Conservation (phyloP, 30 jellyfish, hydroid and myxozoan genomes). For the Pseudorhiza aurosa region DNA sequence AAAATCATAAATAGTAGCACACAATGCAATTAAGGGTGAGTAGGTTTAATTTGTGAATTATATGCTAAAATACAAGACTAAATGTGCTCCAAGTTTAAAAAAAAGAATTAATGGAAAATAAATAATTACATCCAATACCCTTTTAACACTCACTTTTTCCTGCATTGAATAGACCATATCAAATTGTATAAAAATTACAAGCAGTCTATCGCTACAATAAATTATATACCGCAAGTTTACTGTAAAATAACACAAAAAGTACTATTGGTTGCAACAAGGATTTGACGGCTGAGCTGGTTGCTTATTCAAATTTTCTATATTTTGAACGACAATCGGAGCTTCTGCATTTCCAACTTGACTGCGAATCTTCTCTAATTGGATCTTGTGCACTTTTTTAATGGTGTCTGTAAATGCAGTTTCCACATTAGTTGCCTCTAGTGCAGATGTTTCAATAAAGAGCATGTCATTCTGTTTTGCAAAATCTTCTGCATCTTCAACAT, state of each 20-base stretch:
- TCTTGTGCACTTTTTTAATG: slow-evolving; percentile 85
- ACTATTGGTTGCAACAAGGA: slow-evolving; percentile 32
- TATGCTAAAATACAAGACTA: too few species aligned
- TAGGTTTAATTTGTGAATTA: too few species aligned
- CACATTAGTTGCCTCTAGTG: slow-evolving; percentile 95
- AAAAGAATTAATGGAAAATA: too few species aligned
- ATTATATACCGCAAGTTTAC: not conserved
- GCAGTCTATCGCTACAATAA: not conserved
- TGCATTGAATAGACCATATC: too few species aligned
- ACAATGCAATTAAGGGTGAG: too few species aligned
- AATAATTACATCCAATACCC: too few species aligned
- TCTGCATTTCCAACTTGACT: slow-evolving; percentile 69
- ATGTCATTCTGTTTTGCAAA: slow-evolving; percentile 90
- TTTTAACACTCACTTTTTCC: too few species aligned
- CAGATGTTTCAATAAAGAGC: slow-evolving; percentile 96
- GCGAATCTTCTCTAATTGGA: slow-evolving; percentile 83
- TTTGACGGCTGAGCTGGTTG: not conserved
- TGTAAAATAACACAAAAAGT: not conserved
- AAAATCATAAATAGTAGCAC: too few species aligned
- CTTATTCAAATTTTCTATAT: slow-evolving; percentile 14
- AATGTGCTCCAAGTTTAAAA: too few species aligned
- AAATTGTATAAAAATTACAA: not conserved
- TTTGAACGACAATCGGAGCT: slow-evolving; percentile 19
- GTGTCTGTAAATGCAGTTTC: slow-evolving; percentile 92
- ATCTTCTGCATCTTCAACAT: slow-evolving; percentile 95